Evolutionary conservation across 2,888 invertebrate genomes (phyloP).

Genomic region (Phengaris arion): DNA sequence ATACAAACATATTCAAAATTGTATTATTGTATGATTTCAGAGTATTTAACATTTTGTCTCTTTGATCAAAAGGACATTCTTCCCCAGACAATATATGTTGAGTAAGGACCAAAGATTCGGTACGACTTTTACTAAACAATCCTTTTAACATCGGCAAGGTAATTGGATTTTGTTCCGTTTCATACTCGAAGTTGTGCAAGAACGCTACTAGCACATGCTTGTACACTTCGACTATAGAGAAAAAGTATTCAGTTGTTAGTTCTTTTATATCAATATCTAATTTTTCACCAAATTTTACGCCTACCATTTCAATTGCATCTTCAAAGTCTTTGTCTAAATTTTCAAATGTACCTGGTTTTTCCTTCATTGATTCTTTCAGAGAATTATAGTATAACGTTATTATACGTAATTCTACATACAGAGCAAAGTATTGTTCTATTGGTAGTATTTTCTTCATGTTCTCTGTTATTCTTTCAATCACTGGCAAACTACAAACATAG

Average conservation of each 20-base stretch:
- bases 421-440: constrained; percentile 47
- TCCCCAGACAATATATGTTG: constrained; percentile 34
- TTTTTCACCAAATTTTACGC: constrained; percentile 50
- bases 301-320: constrained; percentile 49
- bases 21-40: constrained; percentile 37
- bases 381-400: constrained; percentile 56
- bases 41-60: constrained; percentile 35
- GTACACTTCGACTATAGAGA: constrained; percentile 51
- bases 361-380: constrained; percentile 47
- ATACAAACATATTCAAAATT: constrained; percentile 40
- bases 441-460: constrained; percentile 49
- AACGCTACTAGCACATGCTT: constrained; percentile 41
- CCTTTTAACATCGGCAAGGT: constrained; percentile 38
- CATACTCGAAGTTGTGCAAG: constrained; percentile 38
- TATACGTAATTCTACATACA: constrained; percentile 49
- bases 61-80: constrained; percentile 22
- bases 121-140: constrained; percentile 36
- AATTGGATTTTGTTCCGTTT: constrained; percentile 34
- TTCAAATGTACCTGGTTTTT: constrained; percentile 47
- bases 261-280: constrained; percentile 48
- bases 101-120: constrained; percentile 40
- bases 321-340: constrained; percentile 40
- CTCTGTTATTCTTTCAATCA: constrained; percentile 47
- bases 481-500: constrained; percentile 48
- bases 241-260: constrained; percentile 48